A percentile compares a stretch with the other conserved stretches of the same genome.
phyloP scores from a whole-genome alignment of 2,888 invertebrate genomes.

The Sarcophaga carnaria region DNA sequence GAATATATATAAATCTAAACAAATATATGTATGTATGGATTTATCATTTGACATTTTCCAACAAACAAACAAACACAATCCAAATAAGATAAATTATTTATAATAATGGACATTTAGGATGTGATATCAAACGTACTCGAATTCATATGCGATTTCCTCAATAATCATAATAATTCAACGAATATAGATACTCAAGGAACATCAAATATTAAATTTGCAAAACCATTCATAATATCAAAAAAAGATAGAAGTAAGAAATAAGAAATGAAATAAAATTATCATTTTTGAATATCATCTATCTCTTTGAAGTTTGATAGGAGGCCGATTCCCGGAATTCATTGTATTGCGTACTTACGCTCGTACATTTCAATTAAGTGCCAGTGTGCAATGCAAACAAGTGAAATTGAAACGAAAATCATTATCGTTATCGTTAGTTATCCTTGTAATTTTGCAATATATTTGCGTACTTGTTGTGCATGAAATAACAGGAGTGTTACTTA shows the following conservation, averaged over 20 bases:
- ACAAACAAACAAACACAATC: slow-evolving; percentile 3
- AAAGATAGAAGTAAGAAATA: background rate
- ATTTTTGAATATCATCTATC: slow-evolving; percentile 14
- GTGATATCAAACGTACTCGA: slow-evolving; percentile 3
- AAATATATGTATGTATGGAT: background rate
- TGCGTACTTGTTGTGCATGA: background rate
- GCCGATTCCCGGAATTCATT: background rate
- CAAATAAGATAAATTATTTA: slow-evolving; percentile 41
- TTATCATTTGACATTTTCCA: slow-evolving; percentile 23
- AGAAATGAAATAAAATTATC: background rate
- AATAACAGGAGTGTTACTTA: background rate
- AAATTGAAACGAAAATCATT: slow-evolving; percentile 23
- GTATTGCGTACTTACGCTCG: background rate
- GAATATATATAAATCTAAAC: background rate
- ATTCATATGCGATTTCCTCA: background rate
- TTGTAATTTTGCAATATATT: background rate
- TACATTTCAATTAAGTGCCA: slow-evolving; percentile 23
- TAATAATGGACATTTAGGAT: slow-evolving; percentile 14
- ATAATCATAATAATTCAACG: slow-evolving; percentile 9
- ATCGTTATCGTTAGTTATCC: slow-evolving; percentile 5
- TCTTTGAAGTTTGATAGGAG: background rate
- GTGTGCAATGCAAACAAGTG: slow-evolving; percentile 26
- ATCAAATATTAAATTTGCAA: background rate
- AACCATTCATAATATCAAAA: background rate
- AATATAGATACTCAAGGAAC: background rate